Base-by-base conservation (phyloP, 2,888 invertebrate species). In the Heliconius hortense region DNA sequence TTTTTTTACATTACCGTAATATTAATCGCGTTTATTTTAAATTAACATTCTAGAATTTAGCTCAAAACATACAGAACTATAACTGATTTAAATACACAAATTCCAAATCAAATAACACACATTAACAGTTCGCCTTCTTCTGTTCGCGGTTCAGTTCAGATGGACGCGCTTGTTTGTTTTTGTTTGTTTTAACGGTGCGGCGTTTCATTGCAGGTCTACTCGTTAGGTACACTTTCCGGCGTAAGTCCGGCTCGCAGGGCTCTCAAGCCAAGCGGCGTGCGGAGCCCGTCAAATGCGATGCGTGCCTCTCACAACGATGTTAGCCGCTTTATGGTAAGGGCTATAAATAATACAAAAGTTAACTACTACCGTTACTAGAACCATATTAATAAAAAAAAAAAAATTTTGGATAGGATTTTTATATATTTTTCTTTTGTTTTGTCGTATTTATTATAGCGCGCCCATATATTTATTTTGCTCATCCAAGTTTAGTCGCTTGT, bases 191-290 rank as follows among this genome's bases (percentile, higher is more conserved):
- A 94, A 94, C 94, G 93, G 92, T 93, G 87, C 90, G 90, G 92
- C 94, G 88, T 94, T 94, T 94, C 92, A 93, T 94, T 94, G 90
- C 94, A 94, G 94, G 94, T 94, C 94, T 94, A 87, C 94, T 94
- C 93, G 94, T 94, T 94, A 94, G 94, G 94, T 94, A 94, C 94
- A 94, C 94, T 91, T 94, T 94, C 91, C 94, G 94, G 89, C 94
- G 94, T 94, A 94, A 94, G 91, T 93, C 94, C 90, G 93, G 92
- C 88, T 91, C 93, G 88, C 94, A 93, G 87, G 91, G 89, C 90
- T 90, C 94, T 89, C 93, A 92, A 90, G 89, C 89, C 90, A 93
- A 90, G 90, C 90, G 91, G 87, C 92, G 91, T 85, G 88, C 90
- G 85, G 94, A 94, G 88, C 91, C 93, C 87, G 93, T 92, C 91